These are phyloP conservation scores for Lordiphosa stackelbergi DNA, from an alignment of 1,140 invertebrate genomes.

Conservation along the genomic window DNA sequence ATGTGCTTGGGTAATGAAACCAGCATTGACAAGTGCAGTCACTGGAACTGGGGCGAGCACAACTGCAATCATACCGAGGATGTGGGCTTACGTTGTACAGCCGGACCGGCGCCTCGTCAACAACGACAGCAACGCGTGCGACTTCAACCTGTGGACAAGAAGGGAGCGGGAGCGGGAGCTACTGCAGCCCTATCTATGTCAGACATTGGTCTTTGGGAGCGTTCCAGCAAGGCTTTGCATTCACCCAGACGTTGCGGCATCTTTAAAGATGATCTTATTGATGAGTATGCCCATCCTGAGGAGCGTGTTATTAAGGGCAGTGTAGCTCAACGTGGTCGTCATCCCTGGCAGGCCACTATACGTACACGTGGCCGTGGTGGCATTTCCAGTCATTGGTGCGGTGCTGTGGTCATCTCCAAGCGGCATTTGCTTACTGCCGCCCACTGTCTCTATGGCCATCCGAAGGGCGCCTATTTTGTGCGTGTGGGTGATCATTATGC, in stretches of 20 bases:
- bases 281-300: conserved; percentile 74
- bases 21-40: conserved; percentile 81
- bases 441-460: conserved; percentile 85
- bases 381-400: conserved; percentile 85
- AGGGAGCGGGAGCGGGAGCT: not conserved
- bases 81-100: conserved; percentile 80
- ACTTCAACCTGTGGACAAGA: conserved; percentile 7
- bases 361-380: conserved; percentile 80
- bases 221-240: conserved; percentile 53
- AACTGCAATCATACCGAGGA: conserved; percentile 88
- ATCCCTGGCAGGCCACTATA: conserved; percentile 90
- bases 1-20: conserved; percentile 84
- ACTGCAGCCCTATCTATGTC: conserved; percentile 10
- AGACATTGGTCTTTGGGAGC: conserved; percentile 62
- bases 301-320: conserved; percentile 80
- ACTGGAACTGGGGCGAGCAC: conserved; percentile 83
- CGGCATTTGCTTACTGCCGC: conserved; percentile 87
- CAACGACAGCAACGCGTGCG: conserved; percentile 15
- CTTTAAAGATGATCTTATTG: conserved; percentile 50
- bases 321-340: conserved; percentile 80
- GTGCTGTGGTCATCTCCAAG: conserved; percentile 84
- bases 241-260: conserved; percentile 65
- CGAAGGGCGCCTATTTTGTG: conserved; percentile 83
- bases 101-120: conserved; percentile 40
- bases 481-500: conserved; percentile 85